These are phyloP conservation scores for Acanthurus lineatus DNA, from an alignment of 2,797 vertebrate genomes.

Conservation along the genomic window DNA sequence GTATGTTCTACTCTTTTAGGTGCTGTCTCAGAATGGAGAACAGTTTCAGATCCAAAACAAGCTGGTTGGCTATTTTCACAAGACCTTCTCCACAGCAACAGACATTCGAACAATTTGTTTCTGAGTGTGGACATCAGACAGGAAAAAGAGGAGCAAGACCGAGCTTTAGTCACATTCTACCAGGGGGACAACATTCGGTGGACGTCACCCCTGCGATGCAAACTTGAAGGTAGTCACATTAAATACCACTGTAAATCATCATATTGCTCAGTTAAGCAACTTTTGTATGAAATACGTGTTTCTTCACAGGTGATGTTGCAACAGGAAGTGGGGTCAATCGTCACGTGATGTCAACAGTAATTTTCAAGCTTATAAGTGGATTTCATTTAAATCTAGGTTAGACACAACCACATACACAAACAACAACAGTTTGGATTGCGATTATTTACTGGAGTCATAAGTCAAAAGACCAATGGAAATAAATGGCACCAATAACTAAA, in stretches of 20 bases:
- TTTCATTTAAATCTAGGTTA: constrained; percentile 62
- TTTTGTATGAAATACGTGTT: not conserved
- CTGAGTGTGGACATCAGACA: constrained; percentile 58
- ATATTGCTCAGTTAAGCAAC: not conserved
- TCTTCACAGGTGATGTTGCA: constrained; percentile 59
- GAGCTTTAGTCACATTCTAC: constrained; percentile 51
- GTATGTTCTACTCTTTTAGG: not conserved
- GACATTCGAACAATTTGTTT: constrained; percentile 10
- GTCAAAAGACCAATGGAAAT: not conserved
- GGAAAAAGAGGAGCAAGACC: constrained; percentile 57
- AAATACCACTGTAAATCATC: not conserved
- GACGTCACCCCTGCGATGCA: constrained; percentile 39
- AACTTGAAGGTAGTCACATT: constrained; percentile 43
- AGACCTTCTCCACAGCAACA: constrained; percentile 44
- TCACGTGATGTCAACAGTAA: constrained; percentile 66
- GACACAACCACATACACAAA: constrained; percentile 1
- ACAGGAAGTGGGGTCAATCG: constrained; percentile 59
- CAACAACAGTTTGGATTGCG: not conserved
- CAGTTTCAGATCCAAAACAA: constrained; percentile 51
- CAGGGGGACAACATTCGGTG: constrained; percentile 50
- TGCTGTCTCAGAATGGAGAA: constrained; percentile 51
- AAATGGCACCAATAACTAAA: not conserved
- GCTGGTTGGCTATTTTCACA: constrained; percentile 47
- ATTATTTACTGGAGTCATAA: not conserved
- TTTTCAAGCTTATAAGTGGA: constrained; percentile 63